Evolutionary conservation across 2,113 vertebrate genomes (phyloP).

Genomic region (Varanus komodoensis): DNA sequence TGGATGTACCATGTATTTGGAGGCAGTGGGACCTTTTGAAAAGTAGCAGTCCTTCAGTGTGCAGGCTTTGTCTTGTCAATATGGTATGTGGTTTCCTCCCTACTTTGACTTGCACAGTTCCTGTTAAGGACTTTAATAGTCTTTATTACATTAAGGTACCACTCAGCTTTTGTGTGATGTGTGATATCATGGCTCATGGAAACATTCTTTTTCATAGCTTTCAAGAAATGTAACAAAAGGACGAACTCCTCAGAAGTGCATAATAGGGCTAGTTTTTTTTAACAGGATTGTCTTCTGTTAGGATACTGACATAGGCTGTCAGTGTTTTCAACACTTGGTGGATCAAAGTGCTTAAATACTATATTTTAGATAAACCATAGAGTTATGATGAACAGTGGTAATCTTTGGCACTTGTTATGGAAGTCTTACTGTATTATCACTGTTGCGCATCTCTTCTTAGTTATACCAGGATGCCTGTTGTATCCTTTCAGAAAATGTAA

Average conservation of each 20-base stretch:
- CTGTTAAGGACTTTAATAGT: slow-evolving; percentile 49
- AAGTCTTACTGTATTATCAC: slow-evolving; percentile 25
- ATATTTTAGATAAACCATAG: background rate
- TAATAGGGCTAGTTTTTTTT: too few species aligned
- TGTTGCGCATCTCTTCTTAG: slow-evolving; percentile 14
- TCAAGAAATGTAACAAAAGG: too few species aligned
- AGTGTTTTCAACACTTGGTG: background rate
- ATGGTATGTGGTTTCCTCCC: background rate
- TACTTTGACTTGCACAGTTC: background rate
- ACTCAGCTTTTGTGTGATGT: background rate
- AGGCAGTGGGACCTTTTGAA: background rate
- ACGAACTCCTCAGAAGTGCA: background rate
- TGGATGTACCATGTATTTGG: background rate
- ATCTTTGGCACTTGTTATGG: slow-evolving; percentile 39
- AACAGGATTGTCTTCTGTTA: background rate
- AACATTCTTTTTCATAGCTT: background rate
- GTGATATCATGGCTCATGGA: background rate
- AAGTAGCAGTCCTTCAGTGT: background rate
- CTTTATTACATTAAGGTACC: slow-evolving; percentile 34
- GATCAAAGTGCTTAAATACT: background rate
- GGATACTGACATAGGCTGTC: background rate
- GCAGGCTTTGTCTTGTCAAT: too few species aligned
- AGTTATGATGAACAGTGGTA: slow-evolving; percentile 56
- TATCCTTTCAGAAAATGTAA: background rate
- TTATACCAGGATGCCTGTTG: slow-evolving; percentile 39